Percentiles rank a stretch among this genome's conserved stretches.
Conservation (phyloP, 2,113 vertebrate species). For the Pagrus major region DNA sequence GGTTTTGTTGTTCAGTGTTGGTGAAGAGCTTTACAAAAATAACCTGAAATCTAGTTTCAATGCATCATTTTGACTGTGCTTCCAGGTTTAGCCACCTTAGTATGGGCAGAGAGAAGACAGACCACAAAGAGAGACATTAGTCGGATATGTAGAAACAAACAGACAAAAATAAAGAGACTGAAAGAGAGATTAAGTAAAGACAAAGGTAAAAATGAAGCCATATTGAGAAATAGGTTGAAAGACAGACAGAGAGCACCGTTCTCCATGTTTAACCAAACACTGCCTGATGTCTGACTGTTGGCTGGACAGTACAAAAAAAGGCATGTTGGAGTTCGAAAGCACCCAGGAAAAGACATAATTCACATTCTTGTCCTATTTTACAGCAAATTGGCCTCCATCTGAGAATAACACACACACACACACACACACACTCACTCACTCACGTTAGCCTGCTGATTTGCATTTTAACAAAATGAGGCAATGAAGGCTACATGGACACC, state of each 20-base stretch:
- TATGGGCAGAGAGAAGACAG: neutral
- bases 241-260: no score
- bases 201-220: neutral
- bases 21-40: neutral
- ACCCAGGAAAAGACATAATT: conserved; percentile 66
- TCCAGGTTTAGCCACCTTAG: neutral
- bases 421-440: conserved; percentile 8
- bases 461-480: conserved; percentile 70
- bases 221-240: neutral
- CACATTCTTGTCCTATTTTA: conserved; percentile 76
- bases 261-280: no score
- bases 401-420: conserved; percentile 45
- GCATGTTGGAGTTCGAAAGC: conserved; percentile 42
- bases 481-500: conserved; percentile 2
- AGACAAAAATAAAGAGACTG: neutral
- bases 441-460: conserved; percentile 51
- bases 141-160: neutral
- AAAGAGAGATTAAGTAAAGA: neutral
- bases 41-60: neutral
- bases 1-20: neutral
- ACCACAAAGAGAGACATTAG: neutral
- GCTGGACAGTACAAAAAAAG: conserved; percentile 31
- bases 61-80: neutral
- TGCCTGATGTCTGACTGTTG: no score
- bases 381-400: conserved; percentile 58